Conservation (phyloP, 2,888 invertebrate genomes). For the Anticlea derivata region DNA sequence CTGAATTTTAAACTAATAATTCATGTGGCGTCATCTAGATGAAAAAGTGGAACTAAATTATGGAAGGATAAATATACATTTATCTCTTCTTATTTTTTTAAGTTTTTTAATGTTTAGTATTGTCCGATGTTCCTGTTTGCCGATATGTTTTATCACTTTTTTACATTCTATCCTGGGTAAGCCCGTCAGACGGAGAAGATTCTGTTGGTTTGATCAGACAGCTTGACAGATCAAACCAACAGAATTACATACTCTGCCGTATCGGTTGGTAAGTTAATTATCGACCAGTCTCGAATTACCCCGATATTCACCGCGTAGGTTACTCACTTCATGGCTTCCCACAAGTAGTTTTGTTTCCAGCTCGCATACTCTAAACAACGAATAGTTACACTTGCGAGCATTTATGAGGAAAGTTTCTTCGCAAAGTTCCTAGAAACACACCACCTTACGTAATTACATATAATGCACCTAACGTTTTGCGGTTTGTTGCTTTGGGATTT, state of each 20-base stretch:
- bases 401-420: constrained; percentile 31
- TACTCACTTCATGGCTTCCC: constrained; percentile 20
- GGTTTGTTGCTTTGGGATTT: constrained; percentile 25
- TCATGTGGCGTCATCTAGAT: too few species aligned
- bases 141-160: too few species aligned
- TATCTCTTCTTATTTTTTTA: too few species aligned
- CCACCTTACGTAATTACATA: constrained; percentile 28
- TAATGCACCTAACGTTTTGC: constrained; percentile 29
- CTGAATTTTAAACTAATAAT: too few species aligned
- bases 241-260: neutral
- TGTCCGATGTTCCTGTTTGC: too few species aligned
- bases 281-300: constrained; percentile 1
- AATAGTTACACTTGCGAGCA: constrained; percentile 28
- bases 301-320: constrained; percentile 5
- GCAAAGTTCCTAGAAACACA: constrained; percentile 23
- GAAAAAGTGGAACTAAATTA: too few species aligned
- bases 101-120: too few species aligned
- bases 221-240: neutral
- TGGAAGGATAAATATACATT: too few species aligned
- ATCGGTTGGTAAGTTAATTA: constrained; percentile 12
- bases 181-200: too few species aligned
- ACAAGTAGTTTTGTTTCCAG: constrained; percentile 27
- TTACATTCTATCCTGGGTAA: too few species aligned
- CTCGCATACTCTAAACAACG: constrained; percentile 27
- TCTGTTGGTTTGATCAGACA: neutral